Evolutionary conservation across 2,888 invertebrate species (phyloP), one percentile per base, ranked within the genome.

Genomic region (Nemapogon koenigi): DNA sequence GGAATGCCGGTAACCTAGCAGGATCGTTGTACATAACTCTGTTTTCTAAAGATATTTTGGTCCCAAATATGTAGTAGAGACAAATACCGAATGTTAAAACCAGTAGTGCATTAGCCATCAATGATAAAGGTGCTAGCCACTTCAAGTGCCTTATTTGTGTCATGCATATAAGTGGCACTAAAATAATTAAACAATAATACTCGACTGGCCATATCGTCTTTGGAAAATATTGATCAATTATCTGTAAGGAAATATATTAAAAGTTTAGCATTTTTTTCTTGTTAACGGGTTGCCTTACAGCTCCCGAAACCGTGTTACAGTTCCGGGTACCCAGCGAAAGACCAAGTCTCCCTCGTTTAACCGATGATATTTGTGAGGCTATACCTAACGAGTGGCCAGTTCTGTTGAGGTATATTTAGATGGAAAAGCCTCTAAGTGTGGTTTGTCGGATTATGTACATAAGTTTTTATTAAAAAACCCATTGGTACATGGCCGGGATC

Each of bases 41-140:
- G 37, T 81, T 82, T 2, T 64, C 55, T 43, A 73, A 72, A 13
- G 61, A 52, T 33, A 78, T 57, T 13, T 59, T 57, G n/a, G 61
- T 59, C 33, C 81, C 81, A 52, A 94, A 88, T 58, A 94, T 83
- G 57, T 90, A 94, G 61, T 90, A 91, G 31, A 94, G 79, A n/a
- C 92, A 91, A 45, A 97, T 87, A n/a, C 81, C 69, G 46, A 97
- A 87, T 0, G 93, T 90, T 2, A 83, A 63, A 0, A 90, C 71
- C 51, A 95, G 88, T 36, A 91, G 84, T 8, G 90, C 45, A 55
- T 97, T 97, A n/a, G 97, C 97, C 37, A 91, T 57, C 39, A 90
- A 75, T 0, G 97, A 96, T 57, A 95, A 90, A n/a, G 94, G 88
- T 0, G 96, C 92, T 39, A 97, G 67, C 56, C 86, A 87, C 58